A percentile compares a stretch with the other conserved stretches of the same genome.
Conservation (phyloP, 2,113 vertebrate genomes). For the Hydrochoerus hydrochaeris region DNA sequence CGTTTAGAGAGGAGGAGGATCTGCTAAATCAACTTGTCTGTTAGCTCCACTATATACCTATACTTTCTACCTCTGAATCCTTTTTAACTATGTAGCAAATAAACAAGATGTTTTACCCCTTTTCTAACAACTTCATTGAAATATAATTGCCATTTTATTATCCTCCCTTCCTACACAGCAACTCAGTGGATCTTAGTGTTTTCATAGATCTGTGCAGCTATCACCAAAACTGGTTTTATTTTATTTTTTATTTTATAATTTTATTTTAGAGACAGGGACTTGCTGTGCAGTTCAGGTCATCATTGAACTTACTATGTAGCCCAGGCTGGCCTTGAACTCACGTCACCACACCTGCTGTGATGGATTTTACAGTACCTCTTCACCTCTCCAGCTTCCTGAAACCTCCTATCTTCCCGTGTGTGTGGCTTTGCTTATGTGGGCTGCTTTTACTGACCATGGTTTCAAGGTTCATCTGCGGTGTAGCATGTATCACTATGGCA, state of each 20-base stretch:
- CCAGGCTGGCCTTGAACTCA: background rate
- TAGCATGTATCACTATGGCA: background rate
- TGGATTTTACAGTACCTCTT: constrained; percentile 42
- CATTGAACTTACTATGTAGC: background rate
- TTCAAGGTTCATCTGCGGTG: background rate
- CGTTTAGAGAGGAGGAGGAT: background rate
- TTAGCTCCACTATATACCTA: background rate
- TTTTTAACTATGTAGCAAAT: background rate
- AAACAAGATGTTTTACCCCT: background rate
- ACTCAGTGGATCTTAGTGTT: background rate
- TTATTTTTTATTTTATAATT: background rate
- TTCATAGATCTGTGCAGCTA: constrained; percentile 18
- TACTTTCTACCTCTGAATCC: constrained; percentile 4
- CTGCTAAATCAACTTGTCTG: background rate
- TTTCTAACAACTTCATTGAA: background rate
- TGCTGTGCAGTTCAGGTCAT: background rate
- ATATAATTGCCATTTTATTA: background rate
- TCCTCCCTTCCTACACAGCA: background rate
- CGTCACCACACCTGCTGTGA: background rate
- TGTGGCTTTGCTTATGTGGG: constrained; percentile 11
- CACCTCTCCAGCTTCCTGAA: background rate
- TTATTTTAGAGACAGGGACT: background rate
- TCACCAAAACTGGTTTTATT: background rate
- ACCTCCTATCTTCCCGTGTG: background rate
- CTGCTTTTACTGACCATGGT: constrained; percentile 36